Conservation (phyloP, 92 coral and sea anemone genomes). For the Parazoanthus swiftii region DNA sequence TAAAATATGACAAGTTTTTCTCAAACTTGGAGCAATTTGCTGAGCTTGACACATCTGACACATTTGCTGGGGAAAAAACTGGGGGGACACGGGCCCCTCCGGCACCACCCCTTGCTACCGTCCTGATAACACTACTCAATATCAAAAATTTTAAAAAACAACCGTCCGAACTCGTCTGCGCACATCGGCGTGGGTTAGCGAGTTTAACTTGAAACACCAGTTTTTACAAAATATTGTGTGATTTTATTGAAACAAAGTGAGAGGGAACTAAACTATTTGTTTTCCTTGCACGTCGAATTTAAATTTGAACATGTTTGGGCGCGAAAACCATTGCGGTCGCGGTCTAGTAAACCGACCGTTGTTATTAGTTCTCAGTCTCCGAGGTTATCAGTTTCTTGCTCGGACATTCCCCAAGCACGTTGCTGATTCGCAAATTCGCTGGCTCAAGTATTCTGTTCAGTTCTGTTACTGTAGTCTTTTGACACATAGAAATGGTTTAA, state of each 20-base stretch:
- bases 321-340: slow-evolving; percentile 3
- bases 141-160: neutral
- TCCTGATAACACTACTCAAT: too few relatives aligned
- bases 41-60: too few relatives aligned
- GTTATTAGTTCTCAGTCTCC: neutral
- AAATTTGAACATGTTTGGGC: neutral
- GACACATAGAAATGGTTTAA: neutral
- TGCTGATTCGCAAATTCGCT: neutral
- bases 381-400: neutral
- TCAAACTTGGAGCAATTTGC: too few relatives aligned
- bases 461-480: neutral
- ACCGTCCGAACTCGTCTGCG: neutral
- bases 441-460: neutral
- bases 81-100: too few relatives aligned
- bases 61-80: too few relatives aligned
- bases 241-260: neutral
- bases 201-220: neutral
- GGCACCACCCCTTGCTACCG: too few relatives aligned
- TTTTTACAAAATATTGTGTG: too few relatives aligned
- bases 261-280: too few relatives aligned
- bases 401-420: neutral
- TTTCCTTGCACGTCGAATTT: neutral
- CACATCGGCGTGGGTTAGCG: neutral
- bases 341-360: neutral
- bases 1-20: too few relatives aligned